Evolutionary conservation across 1,140 invertebrate species (phyloP).

Genomic region (Drosophila grimshawi): DNA sequence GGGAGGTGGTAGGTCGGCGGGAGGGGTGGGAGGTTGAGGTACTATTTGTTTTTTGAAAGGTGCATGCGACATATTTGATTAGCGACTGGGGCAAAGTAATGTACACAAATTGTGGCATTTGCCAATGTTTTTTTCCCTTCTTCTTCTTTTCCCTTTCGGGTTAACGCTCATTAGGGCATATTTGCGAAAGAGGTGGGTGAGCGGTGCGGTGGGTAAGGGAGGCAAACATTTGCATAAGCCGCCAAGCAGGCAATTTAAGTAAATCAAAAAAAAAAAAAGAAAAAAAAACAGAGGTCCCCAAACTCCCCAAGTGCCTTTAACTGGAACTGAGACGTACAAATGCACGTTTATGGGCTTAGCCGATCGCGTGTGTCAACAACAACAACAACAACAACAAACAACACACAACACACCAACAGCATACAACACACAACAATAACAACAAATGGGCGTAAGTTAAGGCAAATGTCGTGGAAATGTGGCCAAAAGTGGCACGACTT

Average conservation of each 20-base stretch:
- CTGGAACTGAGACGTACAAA: conserved; percentile 48
- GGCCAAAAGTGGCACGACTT: conserved; percentile 64
- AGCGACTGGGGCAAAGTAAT: conserved; percentile 62
- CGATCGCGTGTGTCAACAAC: conserved; percentile 72
- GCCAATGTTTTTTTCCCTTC: conserved; percentile 35
- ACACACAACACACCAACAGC: conserved; percentile 42
- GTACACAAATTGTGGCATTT: conserved; percentile 63
- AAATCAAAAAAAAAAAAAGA: conserved; percentile 57
- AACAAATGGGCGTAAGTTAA: conserved; percentile 46
- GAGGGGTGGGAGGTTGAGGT: neutral
- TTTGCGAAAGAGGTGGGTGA: conserved; percentile 28
- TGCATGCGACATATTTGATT: conserved; percentile 64
- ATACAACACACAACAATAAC: neutral
- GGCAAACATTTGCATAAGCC: conserved; percentile 68
- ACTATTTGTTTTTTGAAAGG: conserved; percentile 64
- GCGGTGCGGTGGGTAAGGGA: conserved; percentile 2
- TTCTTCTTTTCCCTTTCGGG: conserved; percentile 54
- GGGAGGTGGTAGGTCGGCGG: neutral
- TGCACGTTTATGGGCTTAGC: conserved; percentile 66
- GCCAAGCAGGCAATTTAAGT: conserved; percentile 70
- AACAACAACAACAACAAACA: conserved; percentile 35
- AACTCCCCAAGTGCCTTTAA: conserved; percentile 4
- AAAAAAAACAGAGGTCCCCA: neutral
- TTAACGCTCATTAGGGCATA: conserved; percentile 78
- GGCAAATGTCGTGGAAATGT: conserved; percentile 76